These are phyloP conservation scores for Euborellia annulipes DNA, from an alignment of 1,140 invertebrate genomes.

Conservation along the genomic window DNA sequence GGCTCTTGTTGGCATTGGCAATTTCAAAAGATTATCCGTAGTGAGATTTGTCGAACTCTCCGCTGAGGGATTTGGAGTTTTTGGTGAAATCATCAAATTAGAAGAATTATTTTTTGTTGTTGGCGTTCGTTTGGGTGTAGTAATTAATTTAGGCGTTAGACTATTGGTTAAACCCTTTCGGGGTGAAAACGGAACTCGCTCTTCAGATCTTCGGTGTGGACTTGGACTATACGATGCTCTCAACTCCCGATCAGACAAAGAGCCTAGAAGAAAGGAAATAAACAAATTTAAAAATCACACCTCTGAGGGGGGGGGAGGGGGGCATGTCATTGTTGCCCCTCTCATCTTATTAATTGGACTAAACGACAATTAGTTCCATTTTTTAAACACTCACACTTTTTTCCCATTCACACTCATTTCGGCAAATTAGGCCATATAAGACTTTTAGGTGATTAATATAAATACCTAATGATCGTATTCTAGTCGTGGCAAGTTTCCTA, in stretches of 20 bases:
- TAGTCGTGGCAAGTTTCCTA: conserved; percentile 53
- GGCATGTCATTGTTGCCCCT: too few species aligned
- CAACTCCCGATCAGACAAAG: conserved; percentile 35
- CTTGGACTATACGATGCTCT: conserved; percentile 36
- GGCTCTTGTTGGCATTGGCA: conserved; percentile 50
- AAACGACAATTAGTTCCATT: too few species aligned
- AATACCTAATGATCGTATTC: conserved; percentile 29
- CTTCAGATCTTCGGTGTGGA: conserved; percentile 14
- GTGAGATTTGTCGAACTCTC: conserved; percentile 30
- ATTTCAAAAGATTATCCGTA: conserved; percentile 60
- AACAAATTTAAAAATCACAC: conserved; percentile 30
- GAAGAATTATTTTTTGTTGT: conserved; percentile 12
- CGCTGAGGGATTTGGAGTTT: conserved; percentile 18
- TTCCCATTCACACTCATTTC: too few species aligned
- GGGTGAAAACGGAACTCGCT: conserved; percentile 26
- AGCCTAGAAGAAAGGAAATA: conserved; percentile 23
- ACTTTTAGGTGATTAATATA: too few species aligned
- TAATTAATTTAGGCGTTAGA: conserved; percentile 21
- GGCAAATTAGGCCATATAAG: too few species aligned
- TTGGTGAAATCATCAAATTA: conserved; percentile 12
- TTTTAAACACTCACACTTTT: too few species aligned
- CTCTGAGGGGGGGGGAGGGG: too few species aligned
- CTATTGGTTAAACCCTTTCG: conserved; percentile 25
- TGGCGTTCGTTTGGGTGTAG: conserved; percentile 14
- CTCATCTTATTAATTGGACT: too few species aligned